Evolutionary conservation across 2,113 vertebrate genomes (phyloP), one percentile per base, ranked within the genome.

Genomic region (Rhea pennata): DNA sequence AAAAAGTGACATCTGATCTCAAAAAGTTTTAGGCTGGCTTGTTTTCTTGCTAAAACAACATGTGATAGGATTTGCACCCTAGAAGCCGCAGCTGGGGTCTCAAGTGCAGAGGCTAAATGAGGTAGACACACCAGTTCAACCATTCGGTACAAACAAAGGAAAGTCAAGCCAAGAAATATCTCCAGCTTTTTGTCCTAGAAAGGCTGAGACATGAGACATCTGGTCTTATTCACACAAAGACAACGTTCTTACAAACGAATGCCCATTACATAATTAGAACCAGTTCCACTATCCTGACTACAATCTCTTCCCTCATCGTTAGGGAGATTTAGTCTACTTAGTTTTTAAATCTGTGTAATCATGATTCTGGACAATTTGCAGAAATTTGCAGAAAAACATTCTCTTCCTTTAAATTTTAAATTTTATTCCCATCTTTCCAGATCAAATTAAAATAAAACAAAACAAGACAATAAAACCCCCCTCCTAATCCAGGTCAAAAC

Each of bases 251-350:
- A 44, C 42, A 84, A 54, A 31, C 44, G 42, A 81, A 64, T 59
- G 42, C 11, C 39, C 44, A 26, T 40, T 74, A 40, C 0, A 3
- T 59, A 64, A 67, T 92, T 69, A 81, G 48, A 84, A 59, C 24
- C 65, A 61, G 24, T 65, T 65, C 79, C 65, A 23, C 0, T 3
- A 84, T 58, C 29, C 39, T 73, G 36, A 51, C 5, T 33, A 54
- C n/a, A 44, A 1, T 26, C 29, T 64, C 31, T 33, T 76, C 16
- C 31, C 50, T 83, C 33, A 29, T 6, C 0, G 0, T 84, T 84
- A 80, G 9, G 36, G 51, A 82, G 39, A n/a, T 27, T 51, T 56
- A 6, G 11, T 33, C 19, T 79, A 17, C 21, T 56, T 31, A 26
- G 6, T 9, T 81, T 58, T 84, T 39, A 40, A 13, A 6, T 69